These are phyloP conservation scores for Syngnathus typhle DNA, from an alignment of 2,113 vertebrate species.

Conservation along the genomic window DNA sequence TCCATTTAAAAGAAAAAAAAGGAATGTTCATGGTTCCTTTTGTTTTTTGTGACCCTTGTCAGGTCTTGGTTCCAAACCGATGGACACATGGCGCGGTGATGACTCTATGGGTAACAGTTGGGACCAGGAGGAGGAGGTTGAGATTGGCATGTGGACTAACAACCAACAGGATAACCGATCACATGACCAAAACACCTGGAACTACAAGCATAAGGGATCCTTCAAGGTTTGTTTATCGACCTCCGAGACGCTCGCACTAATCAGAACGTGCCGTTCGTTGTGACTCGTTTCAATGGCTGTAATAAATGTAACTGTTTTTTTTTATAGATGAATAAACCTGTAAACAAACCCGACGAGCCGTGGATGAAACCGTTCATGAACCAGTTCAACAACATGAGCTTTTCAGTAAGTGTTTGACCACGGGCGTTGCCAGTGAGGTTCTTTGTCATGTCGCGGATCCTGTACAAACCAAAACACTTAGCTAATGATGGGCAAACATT, in stretches of 20 bases:
- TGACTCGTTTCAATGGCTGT: background rate
- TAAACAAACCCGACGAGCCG: constrained; percentile 87
- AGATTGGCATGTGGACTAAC: constrained; percentile 98
- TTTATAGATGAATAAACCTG: constrained; percentile 86
- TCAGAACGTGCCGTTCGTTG: background rate
- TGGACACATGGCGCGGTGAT: constrained; percentile 89
- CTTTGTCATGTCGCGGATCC: background rate
- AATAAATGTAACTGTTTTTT: background rate
- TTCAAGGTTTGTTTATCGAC: constrained; percentile 77
- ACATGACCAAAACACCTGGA: constrained; percentile 82
- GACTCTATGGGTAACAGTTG: constrained; percentile 83
- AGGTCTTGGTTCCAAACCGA: constrained; percentile 82
- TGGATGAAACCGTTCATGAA: constrained; percentile 95
- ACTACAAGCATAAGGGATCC: constrained; percentile 86
- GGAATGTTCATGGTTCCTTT: background rate
- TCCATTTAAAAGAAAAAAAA: background rate
- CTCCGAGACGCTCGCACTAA: no score
- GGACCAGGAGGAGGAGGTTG: constrained; percentile 93
- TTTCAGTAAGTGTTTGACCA: constrained; percentile 75
- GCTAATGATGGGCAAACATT: background rate
- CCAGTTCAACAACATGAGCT: constrained; percentile 91
- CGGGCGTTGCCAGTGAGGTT: background rate
- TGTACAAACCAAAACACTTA: background rate
- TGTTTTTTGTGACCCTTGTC: background rate
- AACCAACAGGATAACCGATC: constrained; percentile 79